Base-by-base conservation (phyloP, 1,140 invertebrate species). In the Aporrectodea caliginosa region DNA sequence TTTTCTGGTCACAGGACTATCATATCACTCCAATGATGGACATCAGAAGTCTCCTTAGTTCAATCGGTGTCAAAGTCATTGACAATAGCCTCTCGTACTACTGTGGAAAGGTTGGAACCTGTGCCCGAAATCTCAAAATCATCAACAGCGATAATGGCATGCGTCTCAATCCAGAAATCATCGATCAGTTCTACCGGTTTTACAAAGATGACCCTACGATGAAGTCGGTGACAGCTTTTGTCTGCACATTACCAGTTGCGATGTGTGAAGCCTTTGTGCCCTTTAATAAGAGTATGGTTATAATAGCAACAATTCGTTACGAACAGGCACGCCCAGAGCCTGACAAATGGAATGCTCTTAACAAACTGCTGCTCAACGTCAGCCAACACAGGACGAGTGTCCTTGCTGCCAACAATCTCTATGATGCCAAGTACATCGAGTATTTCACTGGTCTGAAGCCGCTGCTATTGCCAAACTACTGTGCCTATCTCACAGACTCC, bases 191-290 rank as follows among this genome's bases (percentile, higher is more conserved):
- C 70, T 82, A 77, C 58, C 22, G 78, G 16, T 74, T 34, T n/a
- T 82, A 82, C 71, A 75, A 77, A 31, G 69, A 77, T 69, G 73
- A 78, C 35, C 34, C 69, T 16, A 69, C 73, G n/a, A 81, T 82
- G 73, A n/a, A 74, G 31, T 35, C 34, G 34, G 82, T 82, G 1
- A 77, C 78, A n/a, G 22, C 79, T 0, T 76, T 82, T 30, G 79
- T 82, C n/a, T 83, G 82, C 43, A 82, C 82, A 68, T 73, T 83
- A 35, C 80, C 80, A 2, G 77, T 81, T 43, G 32, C 80, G 29
- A 81, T 81, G 80, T 81, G 80, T 72, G 80, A 81, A 68, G 76
- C 77, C 29, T 81, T 78, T 33, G 27, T 58, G 12, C 70, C 70
- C 16, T 81, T 81, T 35, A 78, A 81, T 33, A 81, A 81, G 32